These are phyloP conservation scores for Pedicia rivosa DNA, from an alignment of 2,888 invertebrate genomes.

Conservation along the genomic window DNA sequence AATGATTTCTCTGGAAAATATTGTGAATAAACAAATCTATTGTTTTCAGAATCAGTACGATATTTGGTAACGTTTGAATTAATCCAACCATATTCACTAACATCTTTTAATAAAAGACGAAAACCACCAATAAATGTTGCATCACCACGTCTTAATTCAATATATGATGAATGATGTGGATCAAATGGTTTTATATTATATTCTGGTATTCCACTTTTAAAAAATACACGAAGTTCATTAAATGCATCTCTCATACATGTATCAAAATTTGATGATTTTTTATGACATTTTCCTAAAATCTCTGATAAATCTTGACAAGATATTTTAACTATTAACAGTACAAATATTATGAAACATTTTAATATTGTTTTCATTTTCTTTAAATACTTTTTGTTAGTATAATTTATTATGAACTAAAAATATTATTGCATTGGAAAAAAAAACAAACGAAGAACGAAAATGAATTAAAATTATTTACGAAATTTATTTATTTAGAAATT, in stretches of 20 bases:
- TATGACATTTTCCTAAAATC: constrained; percentile 1
- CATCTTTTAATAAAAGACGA: constrained; percentile 51
- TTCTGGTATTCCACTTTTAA: constrained; percentile 53
- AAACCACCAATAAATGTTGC: constrained; percentile 48
- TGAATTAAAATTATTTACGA: no score
- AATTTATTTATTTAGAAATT: no score
- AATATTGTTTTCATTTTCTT: no score
- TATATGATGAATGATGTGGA: constrained; percentile 54
- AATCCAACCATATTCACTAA: constrained; percentile 63
- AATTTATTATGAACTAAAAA: no score
- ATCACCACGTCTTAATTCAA: constrained; percentile 44
- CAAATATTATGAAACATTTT: no score
- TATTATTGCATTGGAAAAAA: no score
- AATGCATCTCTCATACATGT: constrained; percentile 54
- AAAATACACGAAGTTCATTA: constrained; percentile 53
- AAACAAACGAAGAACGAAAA: no score
- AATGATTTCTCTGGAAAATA: constrained; percentile 68
- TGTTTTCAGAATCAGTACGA: constrained; percentile 46
- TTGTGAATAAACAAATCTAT: constrained; percentile 57
- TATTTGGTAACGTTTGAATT: constrained; percentile 60
- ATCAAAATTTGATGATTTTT: constrained; percentile 35
- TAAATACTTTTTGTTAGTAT: no score
- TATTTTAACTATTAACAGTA: no score
- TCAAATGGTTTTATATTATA: constrained; percentile 60
- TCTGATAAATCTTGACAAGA: constrained; percentile 1